A percentile compares a stretch with the other conserved stretches of the same genome.
These are phyloP conservation scores for Megaleporinus macrocephalus DNA, from an alignment of 2,113 vertebrate species.

Conservation along the genomic window DNA sequence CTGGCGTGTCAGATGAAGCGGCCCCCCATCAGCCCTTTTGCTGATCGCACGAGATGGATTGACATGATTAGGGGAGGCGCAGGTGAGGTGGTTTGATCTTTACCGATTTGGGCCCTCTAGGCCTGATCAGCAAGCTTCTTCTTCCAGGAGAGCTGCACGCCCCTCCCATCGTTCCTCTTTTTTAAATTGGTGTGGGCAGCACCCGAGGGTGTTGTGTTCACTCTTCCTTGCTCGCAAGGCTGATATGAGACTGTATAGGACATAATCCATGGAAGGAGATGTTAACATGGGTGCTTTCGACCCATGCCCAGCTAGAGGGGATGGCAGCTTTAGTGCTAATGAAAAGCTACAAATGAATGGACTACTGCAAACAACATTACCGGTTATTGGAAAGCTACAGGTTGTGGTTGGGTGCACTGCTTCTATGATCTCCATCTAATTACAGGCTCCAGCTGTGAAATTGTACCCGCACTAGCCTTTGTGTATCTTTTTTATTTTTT, in stretches of 20 bases:
- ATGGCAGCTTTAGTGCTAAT: constrained; percentile 55
- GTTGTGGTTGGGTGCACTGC: constrained; percentile 50
- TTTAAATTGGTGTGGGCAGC: constrained; percentile 55
- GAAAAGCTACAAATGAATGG: constrained; percentile 56
- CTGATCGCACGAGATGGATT: constrained; percentile 56
- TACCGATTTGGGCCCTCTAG: constrained; percentile 57
- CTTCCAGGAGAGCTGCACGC: constrained; percentile 63
- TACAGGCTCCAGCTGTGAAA: constrained; percentile 13
- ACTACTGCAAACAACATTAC: constrained; percentile 53
- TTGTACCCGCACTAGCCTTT: background rate
- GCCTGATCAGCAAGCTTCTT: constrained; percentile 60
- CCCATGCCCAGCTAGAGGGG: constrained; percentile 27
- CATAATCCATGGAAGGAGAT: constrained; percentile 61
- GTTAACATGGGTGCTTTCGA: constrained; percentile 51
- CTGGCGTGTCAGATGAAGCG: constrained; percentile 55
- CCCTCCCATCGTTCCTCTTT: constrained; percentile 61
- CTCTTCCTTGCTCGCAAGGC: constrained; percentile 57
- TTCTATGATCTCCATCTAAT: constrained; percentile 47
- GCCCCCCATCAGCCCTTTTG: constrained; percentile 43
- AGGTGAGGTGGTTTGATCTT: constrained; percentile 54
- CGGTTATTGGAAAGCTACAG: constrained; percentile 46
- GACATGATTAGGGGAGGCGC: constrained; percentile 56
- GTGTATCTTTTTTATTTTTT: background rate
- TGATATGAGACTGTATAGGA: constrained; percentile 59
- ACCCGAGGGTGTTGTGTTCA: constrained; percentile 57